Evolutionary conservation across 2,888 invertebrate species (phyloP), one percentile per base, ranked within the genome.

Genomic region (Tuta absoluta): DNA sequence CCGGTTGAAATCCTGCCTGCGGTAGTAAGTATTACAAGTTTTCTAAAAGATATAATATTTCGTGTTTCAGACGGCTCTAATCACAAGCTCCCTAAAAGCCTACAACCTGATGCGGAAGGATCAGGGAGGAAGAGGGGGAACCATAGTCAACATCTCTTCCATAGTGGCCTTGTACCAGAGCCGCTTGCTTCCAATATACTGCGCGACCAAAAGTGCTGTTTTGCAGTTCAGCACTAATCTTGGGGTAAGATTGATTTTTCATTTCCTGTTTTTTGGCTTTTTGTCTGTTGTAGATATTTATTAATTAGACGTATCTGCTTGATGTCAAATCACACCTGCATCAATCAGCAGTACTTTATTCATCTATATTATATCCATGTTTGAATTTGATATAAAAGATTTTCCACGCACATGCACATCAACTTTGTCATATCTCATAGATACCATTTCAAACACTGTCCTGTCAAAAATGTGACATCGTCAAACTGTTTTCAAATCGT

Each of bases 191-290:
- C 89, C 90, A 0, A 77, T 90, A 0, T 91, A 91, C 51, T 73
- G 77, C n/a, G 87, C 87, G 0, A 87, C 89, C 0, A 91, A 91
- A 67, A 82, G 84, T 14, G 90, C 90, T 14, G 89, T 89, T 0
- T 51, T 91, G 63, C 86, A 86, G 69, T 90, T 90, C 68, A 89
- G 89, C 67, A 85, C 81, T 56, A 83, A 83, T 68, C 81, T 91
- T 66, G 90, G 90, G 19, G 90, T 90, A 75, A 77, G 87, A 78
- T 67, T 56, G 7, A n/a, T 2, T 21, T 17, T 45, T 21, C 12
- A 2, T 49, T 21, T 21, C 21, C 17, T 2, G 19, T 19, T 21
- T 1, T 11, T 45, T 45, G 8, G n/a, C 10, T 33, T 33, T 4
- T 33, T 10, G 33, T 7, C 28, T 28, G 2, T 41, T 49, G 19